phyloP scores from a whole-genome alignment of 2,888 invertebrate species.

The Boloria selene region DNA sequence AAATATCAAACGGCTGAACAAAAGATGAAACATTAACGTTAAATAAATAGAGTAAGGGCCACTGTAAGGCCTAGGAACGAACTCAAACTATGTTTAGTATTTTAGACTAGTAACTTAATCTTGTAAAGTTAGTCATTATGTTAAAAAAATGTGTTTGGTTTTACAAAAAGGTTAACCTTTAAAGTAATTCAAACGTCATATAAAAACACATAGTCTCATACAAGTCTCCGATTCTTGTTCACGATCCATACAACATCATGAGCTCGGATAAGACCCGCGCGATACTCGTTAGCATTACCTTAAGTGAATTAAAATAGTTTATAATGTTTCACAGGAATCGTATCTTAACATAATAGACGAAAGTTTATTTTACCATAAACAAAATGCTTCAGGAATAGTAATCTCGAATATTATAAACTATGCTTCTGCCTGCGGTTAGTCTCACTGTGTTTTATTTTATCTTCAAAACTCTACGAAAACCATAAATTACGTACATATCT shows the following conservation, averaged over 20 bases:
- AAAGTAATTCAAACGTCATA: neutral
- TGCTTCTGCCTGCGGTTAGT: slow-evolving; percentile 4
- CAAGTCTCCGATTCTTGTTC: neutral
- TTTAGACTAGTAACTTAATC: too few species aligned
- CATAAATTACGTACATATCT: too few species aligned
- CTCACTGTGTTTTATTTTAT: neutral
- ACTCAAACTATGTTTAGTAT: too few species aligned
- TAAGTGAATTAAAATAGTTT: slow-evolving; percentile 16
- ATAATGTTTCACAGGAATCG: neutral
- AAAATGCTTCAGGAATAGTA: neutral
- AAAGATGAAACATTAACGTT: too few species aligned
- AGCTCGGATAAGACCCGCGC: neutral
- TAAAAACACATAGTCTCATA: neutral
- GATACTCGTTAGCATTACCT: slow-evolving; percentile 11
- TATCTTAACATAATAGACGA: neutral
- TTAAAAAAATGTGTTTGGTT: too few species aligned
- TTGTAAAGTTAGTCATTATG: too few species aligned
- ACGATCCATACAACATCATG: neutral
- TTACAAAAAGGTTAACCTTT: too few species aligned
- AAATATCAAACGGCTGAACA: too few species aligned
- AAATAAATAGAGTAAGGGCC: too few species aligned
- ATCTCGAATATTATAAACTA: slow-evolving; percentile 4
- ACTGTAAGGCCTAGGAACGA: too few species aligned
- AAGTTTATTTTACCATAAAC: neutral
- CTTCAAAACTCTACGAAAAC: too few species aligned